phyloP scores from a whole-genome alignment of 2,113 vertebrate species.

The Paracyprichromis sp. region DNA sequence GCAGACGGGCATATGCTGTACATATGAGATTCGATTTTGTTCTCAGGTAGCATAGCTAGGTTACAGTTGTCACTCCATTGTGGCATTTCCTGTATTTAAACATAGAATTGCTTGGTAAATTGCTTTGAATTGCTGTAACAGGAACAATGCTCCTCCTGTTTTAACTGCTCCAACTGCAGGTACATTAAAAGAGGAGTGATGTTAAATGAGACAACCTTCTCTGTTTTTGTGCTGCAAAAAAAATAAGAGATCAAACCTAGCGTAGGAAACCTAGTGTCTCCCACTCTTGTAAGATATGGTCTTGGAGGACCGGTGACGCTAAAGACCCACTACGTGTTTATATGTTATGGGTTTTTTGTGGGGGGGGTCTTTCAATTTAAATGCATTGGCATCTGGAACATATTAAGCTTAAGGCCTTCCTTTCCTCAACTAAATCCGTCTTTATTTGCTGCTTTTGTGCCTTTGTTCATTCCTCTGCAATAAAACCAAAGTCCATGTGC shows the following conservation, averaged over 20 bases:
- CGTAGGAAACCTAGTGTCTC: neutral
- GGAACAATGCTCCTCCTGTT: slow-evolving; percentile 14
- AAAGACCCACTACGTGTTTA: neutral
- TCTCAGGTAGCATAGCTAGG: neutral
- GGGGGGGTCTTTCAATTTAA: neutral
- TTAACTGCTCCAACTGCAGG: neutral
- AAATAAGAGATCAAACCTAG: slow-evolving; percentile 22
- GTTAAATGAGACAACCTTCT: neutral
- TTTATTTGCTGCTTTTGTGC: neutral
- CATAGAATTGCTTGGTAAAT: neutral
- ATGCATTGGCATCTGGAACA: neutral
- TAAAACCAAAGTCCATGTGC: slow-evolving; percentile 46
- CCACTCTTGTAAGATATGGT: neutral
- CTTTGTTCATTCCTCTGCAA: slow-evolving; percentile 12
- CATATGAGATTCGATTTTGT: neutral
- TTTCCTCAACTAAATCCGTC: neutral
- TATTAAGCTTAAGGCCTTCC: neutral
- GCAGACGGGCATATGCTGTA: neutral
- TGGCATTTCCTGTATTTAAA: neutral
- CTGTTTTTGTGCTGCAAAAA: neutral
- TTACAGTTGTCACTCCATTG: neutral
- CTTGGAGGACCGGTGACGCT: fast-evolving
- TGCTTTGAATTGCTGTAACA: neutral
- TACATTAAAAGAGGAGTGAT: neutral
- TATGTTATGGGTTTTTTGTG: fast-evolving